Percentiles rank a stretch among this genome's conserved stretches.
Evolutionary conservation across 2,888 invertebrate species (phyloP).

Genomic region (Plagiodera versicolora): DNA sequence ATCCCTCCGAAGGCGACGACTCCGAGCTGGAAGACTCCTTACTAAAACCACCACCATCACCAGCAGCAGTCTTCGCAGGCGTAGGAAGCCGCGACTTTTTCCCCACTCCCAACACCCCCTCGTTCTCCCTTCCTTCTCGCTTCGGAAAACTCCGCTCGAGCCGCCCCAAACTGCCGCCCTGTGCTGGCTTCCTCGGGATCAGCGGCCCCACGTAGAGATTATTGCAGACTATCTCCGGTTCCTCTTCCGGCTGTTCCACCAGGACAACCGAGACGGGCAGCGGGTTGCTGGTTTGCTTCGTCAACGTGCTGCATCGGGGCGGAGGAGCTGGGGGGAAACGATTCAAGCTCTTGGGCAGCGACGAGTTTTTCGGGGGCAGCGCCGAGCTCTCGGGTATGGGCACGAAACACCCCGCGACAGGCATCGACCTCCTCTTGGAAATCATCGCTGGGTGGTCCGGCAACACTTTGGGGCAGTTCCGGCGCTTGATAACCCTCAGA

Average conservation of each 20-base stretch:
- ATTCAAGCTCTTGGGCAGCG: conserved; percentile 39
- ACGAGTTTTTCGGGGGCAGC: conserved; percentile 47
- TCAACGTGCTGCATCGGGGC: conserved; percentile 70
- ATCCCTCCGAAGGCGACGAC: conserved; percentile 56
- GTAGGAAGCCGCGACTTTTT: conserved; percentile 52
- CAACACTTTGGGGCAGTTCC: conserved; percentile 83
- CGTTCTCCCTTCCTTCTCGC: conserved; percentile 2
- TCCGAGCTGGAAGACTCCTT: conserved; percentile 59
- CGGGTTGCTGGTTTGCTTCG: conserved; percentile 55
- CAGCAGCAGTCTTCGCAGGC: conserved; percentile 42
- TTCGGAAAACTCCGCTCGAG: conserved; percentile 46
- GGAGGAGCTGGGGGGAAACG: conserved; percentile 72
- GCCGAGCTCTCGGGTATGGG: conserved; percentile 46
- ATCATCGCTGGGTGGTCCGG: conserved; percentile 68
- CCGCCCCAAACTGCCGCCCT: conserved; percentile 14
- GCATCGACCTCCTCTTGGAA: conserved; percentile 66
- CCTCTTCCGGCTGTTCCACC: conserved; percentile 55
- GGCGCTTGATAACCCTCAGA: conserved; percentile 69
- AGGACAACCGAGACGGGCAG: conserved; percentile 54
- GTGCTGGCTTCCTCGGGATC: conserved; percentile 53
- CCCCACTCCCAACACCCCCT: neutral
- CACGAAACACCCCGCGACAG: conserved; percentile 55
- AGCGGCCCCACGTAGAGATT: conserved; percentile 61
- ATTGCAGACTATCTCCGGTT: conserved; percentile 58
- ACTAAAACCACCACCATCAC: conserved; percentile 36